A percentile compares a stretch with the other conserved stretches of the same genome.
These are phyloP conservation scores for Trichosurus vulpecula DNA, from an alignment of 2,797 vertebrate genomes.

Conservation along the genomic window DNA sequence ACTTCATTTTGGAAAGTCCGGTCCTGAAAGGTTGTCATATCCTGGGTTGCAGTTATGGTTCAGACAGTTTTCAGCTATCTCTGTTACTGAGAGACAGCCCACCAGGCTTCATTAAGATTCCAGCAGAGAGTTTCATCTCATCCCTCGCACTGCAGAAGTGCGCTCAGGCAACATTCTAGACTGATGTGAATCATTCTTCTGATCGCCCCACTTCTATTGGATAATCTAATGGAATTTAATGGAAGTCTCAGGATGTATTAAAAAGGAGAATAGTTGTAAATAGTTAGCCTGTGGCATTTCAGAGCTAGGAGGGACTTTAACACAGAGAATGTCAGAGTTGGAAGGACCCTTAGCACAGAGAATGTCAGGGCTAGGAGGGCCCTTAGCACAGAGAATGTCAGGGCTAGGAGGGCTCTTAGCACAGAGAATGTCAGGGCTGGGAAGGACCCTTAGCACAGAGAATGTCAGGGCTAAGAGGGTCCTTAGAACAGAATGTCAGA, in stretches of 20 bases:
- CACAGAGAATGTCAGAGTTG: too few species aligned
- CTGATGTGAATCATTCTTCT: background rate
- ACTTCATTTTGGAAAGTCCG: constrained; percentile 70
- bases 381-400: too few species aligned
- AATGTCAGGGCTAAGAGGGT: too few species aligned
- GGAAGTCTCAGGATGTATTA: too few species aligned
- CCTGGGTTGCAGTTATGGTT: background rate
- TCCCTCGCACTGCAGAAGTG: background rate
- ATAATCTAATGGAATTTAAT: background rate
- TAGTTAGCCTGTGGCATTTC: background rate
- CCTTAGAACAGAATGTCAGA: too few species aligned
- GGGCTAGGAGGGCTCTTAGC: background rate
- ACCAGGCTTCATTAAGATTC: background rate
- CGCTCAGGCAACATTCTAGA: background rate
- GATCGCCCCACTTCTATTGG: background rate
- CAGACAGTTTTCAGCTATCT: background rate
- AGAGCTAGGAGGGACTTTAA: too few species aligned
- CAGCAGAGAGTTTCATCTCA: background rate
- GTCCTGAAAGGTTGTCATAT: background rate
- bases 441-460: too few species aligned
- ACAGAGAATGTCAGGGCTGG: background rate
- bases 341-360: too few species aligned
- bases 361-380: too few species aligned
- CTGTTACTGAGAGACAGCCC: background rate
- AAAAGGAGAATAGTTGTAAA: background rate